These are phyloP conservation scores for Cotesia congregata DNA, from an alignment of 2,888 invertebrate genomes.

Conservation along the genomic window DNA sequence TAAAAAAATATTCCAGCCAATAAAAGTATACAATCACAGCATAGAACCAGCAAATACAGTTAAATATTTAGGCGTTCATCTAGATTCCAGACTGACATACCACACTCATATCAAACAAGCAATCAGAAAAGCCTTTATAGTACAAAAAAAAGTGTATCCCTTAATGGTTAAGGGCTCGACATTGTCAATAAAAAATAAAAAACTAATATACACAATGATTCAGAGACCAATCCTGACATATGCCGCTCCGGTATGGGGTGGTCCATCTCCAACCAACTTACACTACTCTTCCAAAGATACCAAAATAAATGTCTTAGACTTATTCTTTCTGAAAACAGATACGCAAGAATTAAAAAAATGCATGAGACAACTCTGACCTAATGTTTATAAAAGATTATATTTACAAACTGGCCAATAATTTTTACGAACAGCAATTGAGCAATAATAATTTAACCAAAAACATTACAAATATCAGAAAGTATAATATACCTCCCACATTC, in stretches of 20 bases:
- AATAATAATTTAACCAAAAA: no score
- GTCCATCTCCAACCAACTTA: slow-evolving; percentile 41
- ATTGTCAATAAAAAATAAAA: slow-evolving; percentile 46
- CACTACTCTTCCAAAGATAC: slow-evolving; percentile 41
- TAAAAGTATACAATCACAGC: slow-evolving; percentile 41
- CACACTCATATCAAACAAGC: slow-evolving; percentile 45
- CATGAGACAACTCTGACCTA: background rate
- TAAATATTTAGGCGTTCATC: slow-evolving; percentile 50
- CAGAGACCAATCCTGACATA: slow-evolving; percentile 51
- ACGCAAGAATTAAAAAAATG: background rate
- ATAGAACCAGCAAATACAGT: slow-evolving; percentile 38
- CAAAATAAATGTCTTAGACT: slow-evolving; percentile 52
- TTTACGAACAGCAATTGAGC: no score
- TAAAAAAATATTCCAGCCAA: slow-evolving; percentile 37
- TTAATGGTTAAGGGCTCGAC: slow-evolving; percentile 47
- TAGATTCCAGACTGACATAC: slow-evolving; percentile 47
- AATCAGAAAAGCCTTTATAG: slow-evolving; percentile 43
- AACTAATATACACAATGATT: slow-evolving; percentile 50
- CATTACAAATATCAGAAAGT: no score
- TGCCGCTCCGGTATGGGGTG: slow-evolving; percentile 52
- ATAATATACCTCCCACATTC: no score
- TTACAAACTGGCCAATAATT: no score
- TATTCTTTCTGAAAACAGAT: slow-evolving; percentile 37
- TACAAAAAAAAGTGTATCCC: slow-evolving; percentile 48
- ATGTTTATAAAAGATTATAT: no score